Base-by-base conservation (phyloP, 1,140 invertebrate genomes). In the Acromyrmex charruanus region DNA sequence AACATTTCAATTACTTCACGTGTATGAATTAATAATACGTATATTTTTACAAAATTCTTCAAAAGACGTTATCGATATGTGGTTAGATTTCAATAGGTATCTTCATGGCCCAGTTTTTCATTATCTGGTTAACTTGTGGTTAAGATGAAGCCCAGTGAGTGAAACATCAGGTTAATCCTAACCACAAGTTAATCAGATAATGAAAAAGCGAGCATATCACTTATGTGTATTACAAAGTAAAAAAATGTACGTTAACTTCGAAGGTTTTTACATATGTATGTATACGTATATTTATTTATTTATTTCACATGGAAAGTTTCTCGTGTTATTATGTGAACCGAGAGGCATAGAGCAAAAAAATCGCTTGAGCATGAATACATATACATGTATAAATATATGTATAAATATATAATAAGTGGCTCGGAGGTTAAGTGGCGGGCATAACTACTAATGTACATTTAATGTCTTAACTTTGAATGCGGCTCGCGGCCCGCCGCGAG, bases 381-480 rank as follows among this genome's bases (percentile, higher is more conserved):
- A 31, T 65, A 55, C 6, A n/a, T 51, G 75, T 53, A 65, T 28
- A 39, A 28, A 25, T 28, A 28, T 28, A 28, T 28, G 28, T 28
- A 28, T 28, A 28, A 31, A 31, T 31, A 31, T 31, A 31, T 31
- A 31, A 31, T 31, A 31, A 31, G 39, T 58, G 39, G 39, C 14
- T 39, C 10, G 16, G 18, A 12, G 16, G 69, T 85, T 82, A 88
- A 90, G 77, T 88, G 65, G 44, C 58, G 58, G 18, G 28, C 44
- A 86, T 77, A 88, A 90, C 65, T 90, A 89, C 92, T 95, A 94
- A 95, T 94, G 93, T 93, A 93, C 92, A 94, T 95, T 95, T 95
- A 95, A 95, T 94, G 94, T 94, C 93, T 94, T 88, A 94, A 95
- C 92, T 94, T 95, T 94, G 94, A 94, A 95, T 94, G 91, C 93